A percentile compares a stretch with the other conserved stretches of the same genome.
phyloP scores from a whole-genome alignment of 2,113 vertebrate species.

The Paraplagusia blochii region DNA sequence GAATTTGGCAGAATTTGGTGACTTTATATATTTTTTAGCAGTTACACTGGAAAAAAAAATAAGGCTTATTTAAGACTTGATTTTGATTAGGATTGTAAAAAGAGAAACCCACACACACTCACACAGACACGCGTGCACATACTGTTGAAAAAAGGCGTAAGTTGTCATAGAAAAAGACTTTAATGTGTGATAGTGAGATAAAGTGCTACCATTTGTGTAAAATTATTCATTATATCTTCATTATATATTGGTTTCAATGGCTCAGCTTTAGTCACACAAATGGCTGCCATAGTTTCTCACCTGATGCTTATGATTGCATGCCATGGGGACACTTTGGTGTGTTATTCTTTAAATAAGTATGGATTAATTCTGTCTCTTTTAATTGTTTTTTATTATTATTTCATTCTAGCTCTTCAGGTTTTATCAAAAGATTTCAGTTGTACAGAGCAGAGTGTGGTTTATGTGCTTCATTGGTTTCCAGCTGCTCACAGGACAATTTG shows the following conservation, averaged over 20 bases:
- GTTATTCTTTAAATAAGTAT: constrained; percentile 44
- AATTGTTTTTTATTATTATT: constrained; percentile 49
- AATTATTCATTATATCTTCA: constrained; percentile 80
- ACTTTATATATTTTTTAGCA: constrained; percentile 58
- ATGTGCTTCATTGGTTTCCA: constrained; percentile 8
- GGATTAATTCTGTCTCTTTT: constrained; percentile 36
- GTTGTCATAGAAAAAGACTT: constrained; percentile 39
- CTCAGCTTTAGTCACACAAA: constrained; percentile 63
- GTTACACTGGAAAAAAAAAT: constrained; percentile 40
- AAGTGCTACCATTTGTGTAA: constrained; percentile 65
- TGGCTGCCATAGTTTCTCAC: constrained; percentile 52
- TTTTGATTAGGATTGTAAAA: constrained; percentile 62
- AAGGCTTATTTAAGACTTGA: constrained; percentile 43
- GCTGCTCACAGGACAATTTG: constrained; percentile 43
- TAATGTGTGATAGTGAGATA: constrained; percentile 51
- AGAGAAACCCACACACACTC: constrained; percentile 29
- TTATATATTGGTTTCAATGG: constrained; percentile 82
- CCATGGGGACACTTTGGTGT: constrained; percentile 46
- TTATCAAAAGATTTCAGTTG: constrained; percentile 22
- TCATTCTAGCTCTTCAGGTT: constrained; percentile 15
- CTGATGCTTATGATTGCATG: constrained; percentile 55
- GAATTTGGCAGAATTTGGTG: constrained; percentile 37
- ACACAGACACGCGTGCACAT: constrained; percentile 36
- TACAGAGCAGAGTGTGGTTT: constrained; percentile 20
- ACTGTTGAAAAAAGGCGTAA: constrained; percentile 26